Base-by-base conservation (phyloP, 2,797 vertebrate species). In the Hafferia zeledoni region DNA sequence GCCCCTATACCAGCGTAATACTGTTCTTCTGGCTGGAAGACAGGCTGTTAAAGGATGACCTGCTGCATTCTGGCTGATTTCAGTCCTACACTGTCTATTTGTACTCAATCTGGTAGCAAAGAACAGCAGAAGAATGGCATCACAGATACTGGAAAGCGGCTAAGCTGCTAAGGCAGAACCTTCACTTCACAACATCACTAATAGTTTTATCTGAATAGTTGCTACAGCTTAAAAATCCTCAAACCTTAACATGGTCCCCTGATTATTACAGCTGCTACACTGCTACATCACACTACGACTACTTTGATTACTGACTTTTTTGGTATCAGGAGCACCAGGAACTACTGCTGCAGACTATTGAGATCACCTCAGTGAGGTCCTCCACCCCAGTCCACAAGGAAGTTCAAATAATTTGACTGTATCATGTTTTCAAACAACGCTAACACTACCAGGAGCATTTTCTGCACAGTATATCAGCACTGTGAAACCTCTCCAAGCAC, bases 401-500 rank as follows among this genome's bases (percentile, higher is more conserved):
- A 91, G 47, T 59, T 87, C 65, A 83, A 72, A 14, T 69, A 76
- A 80, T 83, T 71, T 35, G 53, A 68, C 57, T 46, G 52, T 13
- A 41, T 41, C 55, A 49, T 43, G 44, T 81, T 93, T 91, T 83
- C 63, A 72, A 81, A 92, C 47, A 75, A 56, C 59, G 4, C 33
- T 52, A 86, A 75, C 16, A 1, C 47, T 35, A 69, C 30, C 9
- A 2, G 50, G 18, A 79, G 69, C 57, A 28, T 88, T 91, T 97
- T 90, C 65, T 47, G 33, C 3, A 0, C 25, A 33, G 44, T 24
- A 8, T 74, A 63, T 69, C 70, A 82, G 86, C 55, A 87, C 91
- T 96, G 95, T 91, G 95, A 95, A 97, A 91, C 30, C 59, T 74
- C 80, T 80, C 3, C 1, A 74, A 79, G 55, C 0, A 0, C 55